These are phyloP conservation scores for Bradypodion pumilum DNA, from an alignment of 2,797 vertebrate genomes.

Conservation along the genomic window DNA sequence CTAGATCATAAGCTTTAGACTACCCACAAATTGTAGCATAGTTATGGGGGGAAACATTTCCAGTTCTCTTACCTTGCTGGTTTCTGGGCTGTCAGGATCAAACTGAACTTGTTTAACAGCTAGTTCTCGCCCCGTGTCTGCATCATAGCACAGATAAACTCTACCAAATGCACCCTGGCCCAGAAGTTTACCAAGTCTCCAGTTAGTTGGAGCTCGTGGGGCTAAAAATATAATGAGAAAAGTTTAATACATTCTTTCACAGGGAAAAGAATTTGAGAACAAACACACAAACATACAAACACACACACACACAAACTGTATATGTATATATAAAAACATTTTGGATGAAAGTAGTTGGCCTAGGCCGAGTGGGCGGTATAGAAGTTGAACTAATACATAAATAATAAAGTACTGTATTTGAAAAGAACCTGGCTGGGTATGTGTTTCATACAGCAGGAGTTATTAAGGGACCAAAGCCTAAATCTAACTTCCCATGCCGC, in stretches of 20 bases:
- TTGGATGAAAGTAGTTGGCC: no score
- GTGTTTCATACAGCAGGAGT: no score
- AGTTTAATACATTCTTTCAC: conserved; percentile 39
- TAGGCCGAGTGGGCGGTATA: no score
- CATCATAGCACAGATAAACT: conserved; percentile 96
- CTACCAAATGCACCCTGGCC: conserved; percentile 97
- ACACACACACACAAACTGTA: conserved; percentile 1
- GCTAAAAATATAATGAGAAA: conserved; percentile 80
- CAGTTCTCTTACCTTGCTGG: conserved; percentile 88
- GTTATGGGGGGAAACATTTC: conserved; percentile 14
- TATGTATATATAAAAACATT: background rate
- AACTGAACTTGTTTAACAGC: conserved; percentile 99
- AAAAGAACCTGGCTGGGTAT: no score
- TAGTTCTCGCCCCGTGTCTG: conserved; percentile 93
- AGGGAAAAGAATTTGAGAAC: conserved; percentile 54
- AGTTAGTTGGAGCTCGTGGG: conserved; percentile 96
- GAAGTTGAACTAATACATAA: no score
- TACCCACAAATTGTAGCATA: no score
- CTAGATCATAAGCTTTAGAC: no score
- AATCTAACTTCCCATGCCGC: no score
- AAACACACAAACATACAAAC: no score
- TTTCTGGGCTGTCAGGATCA: conserved; percentile 96
- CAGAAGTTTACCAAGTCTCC: conserved; percentile 94
- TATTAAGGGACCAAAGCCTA: no score
- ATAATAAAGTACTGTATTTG: no score